These are phyloP conservation scores for Ailuropoda melanoleuca DNA, from an alignment of 2,113 vertebrate species.

Conservation along the genomic window DNA sequence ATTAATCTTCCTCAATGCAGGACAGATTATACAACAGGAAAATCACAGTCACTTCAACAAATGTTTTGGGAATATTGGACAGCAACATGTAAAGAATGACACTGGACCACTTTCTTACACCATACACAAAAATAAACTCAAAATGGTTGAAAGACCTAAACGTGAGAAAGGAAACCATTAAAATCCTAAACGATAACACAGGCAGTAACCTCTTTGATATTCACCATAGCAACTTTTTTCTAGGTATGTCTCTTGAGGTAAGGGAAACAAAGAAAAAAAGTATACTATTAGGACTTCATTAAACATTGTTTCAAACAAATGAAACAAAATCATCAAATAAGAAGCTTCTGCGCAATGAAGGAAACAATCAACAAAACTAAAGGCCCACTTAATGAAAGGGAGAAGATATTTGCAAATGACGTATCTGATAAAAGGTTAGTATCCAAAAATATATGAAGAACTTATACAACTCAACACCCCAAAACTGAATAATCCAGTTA, in stretches of 20 bases:
- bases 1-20: background rate
- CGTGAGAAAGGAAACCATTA: background rate
- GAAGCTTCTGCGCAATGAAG: background rate
- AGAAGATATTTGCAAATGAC: background rate
- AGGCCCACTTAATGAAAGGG: background rate
- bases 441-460: background rate
- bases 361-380: background rate
- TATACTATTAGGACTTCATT: background rate
- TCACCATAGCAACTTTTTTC: background rate
- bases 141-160: background rate
- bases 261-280: background rate
- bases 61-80: background rate
- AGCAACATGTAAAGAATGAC: background rate
- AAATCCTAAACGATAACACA: background rate
- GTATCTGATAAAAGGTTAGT: background rate
- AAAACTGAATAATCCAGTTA: background rate
- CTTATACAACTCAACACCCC: background rate
- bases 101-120: background rate
- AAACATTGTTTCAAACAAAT: background rate
- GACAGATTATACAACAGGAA: background rate
- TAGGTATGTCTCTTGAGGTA: background rate
- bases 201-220: background rate
- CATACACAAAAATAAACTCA: background rate
- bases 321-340: background rate
- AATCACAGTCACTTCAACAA: background rate